Evolutionary conservation across 2,797 vertebrate species (phyloP).

Genomic region (Threskiornis aethiopicus): DNA sequence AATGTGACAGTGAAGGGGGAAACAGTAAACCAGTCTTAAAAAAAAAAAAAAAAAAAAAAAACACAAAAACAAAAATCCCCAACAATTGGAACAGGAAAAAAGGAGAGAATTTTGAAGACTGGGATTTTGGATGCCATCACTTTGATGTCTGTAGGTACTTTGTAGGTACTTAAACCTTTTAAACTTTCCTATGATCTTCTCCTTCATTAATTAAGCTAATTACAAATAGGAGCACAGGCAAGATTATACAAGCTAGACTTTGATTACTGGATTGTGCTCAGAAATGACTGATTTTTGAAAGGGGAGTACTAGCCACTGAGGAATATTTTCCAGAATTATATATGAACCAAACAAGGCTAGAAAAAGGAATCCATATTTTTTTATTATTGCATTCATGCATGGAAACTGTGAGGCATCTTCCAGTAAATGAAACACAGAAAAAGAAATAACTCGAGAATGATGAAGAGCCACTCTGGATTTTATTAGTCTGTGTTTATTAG

Average conservation of each 20-base stretch:
- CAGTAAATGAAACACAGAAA: not conserved
- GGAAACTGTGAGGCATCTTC: not conserved
- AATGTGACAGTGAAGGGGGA: not conserved
- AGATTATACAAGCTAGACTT: not conserved
- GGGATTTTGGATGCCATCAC: not conserved
- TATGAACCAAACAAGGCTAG: not conserved
- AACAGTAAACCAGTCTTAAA: not conserved
- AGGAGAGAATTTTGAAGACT: not conserved
- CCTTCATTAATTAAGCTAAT: not conserved
- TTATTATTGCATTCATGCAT: not conserved
- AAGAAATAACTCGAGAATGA: not conserved
- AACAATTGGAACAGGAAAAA: not conserved
- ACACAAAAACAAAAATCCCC: not conserved
- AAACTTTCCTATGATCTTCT: not conserved
- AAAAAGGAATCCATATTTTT: not conserved
- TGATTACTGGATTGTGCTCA: not conserved
- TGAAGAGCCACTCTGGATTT: not conserved
- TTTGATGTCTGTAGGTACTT: not conserved
- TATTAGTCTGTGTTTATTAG: not conserved
- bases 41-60: not conserved
- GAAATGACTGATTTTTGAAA: not conserved
- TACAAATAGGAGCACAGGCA: not conserved
- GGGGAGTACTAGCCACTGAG: not conserved
- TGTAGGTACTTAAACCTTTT: not conserved
- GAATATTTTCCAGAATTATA: not conserved